These are phyloP conservation scores for Vireo griseus DNA, from an alignment of 2,797 vertebrate species.

Conservation along the genomic window DNA sequence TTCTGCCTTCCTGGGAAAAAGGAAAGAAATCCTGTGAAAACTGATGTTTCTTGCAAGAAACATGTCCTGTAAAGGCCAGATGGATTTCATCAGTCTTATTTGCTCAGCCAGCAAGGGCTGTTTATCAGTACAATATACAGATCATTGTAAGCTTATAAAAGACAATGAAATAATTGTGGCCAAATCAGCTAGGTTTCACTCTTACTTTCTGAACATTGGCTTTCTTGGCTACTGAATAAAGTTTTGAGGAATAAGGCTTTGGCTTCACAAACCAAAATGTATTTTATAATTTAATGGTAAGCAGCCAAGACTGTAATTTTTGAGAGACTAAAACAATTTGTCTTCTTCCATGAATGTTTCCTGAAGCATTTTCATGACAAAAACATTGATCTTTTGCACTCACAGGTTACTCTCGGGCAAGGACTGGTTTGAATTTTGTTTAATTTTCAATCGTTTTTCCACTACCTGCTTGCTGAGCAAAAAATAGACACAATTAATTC, in stretches of 20 bases:
- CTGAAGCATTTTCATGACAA: neutral
- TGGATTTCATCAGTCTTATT: neutral
- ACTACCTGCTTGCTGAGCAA: neutral
- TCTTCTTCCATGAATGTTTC: slow-evolving; percentile 23
- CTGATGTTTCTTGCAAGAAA: neutral
- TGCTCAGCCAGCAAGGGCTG: neutral
- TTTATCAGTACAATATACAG: neutral
- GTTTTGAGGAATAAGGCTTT: neutral
- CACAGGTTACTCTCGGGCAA: neutral
- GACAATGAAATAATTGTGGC: neutral
- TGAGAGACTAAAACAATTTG: neutral
- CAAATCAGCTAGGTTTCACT: neutral
- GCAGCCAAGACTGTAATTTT: slow-evolving; percentile 11
- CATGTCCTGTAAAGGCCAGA: neutral
- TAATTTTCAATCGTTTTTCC: neutral
- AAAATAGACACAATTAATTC: neutral
- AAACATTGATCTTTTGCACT: neutral
- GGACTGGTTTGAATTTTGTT: neutral
- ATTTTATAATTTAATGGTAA: neutral
- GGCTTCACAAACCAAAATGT: neutral
- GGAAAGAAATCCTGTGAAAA: neutral
- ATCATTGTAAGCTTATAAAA: neutral
- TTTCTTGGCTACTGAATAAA: slow-evolving; percentile 25
- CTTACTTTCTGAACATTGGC: neutral
- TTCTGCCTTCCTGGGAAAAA: neutral